Percentiles rank a stretch among this genome's conserved stretches.
Conservation (phyloP, 1,140 invertebrate species). For the Physella acuta region DNA sequence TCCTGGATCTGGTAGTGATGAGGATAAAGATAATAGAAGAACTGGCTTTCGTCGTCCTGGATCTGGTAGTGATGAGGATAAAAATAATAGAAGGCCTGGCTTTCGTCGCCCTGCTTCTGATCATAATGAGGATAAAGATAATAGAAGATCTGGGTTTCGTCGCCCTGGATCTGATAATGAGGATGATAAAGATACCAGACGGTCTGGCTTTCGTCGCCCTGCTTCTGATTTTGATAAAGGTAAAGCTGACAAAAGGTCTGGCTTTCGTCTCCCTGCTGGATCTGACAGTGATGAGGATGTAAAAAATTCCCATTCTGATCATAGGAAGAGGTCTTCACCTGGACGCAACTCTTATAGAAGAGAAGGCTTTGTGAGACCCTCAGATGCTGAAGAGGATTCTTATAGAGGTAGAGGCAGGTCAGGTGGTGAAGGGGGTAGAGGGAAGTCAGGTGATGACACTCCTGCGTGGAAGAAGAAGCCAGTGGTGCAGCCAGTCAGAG, state of each 20-base stretch:
- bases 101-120: not conserved
- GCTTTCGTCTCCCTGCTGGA: no score
- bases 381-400: not conserved
- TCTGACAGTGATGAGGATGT: no score
- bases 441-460: not conserved
- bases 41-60: not conserved
- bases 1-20: not conserved
- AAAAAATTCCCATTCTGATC: no score
- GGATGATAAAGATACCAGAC: not conserved
- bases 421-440: not conserved
- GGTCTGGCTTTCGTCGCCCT: no score
- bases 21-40: not conserved
- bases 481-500: not conserved
- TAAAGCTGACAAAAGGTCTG: no score
- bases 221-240: no score
- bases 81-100: not conserved
- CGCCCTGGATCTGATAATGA: not conserved
- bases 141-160: not conserved
- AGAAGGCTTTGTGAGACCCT: no score
- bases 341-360: no score
- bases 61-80: not conserved
- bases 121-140: not conserved
- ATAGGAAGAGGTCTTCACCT: no score
- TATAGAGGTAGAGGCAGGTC: not conserved
- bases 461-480: slow-evolving; percentile 6